These are phyloP conservation scores for Alloplasta piceator DNA, from an alignment of 2,888 invertebrate species.

Conservation along the genomic window DNA sequence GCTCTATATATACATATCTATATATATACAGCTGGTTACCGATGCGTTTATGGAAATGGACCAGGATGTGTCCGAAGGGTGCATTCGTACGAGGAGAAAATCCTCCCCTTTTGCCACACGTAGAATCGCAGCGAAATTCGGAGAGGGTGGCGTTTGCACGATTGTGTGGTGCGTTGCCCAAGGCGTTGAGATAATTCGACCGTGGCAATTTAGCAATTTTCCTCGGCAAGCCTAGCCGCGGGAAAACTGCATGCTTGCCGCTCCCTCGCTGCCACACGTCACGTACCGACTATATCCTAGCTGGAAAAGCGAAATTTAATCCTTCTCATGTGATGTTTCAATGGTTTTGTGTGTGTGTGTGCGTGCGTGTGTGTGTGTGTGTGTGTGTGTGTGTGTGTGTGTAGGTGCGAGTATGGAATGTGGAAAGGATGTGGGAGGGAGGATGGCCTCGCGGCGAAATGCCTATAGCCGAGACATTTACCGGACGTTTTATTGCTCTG, in stretches of 20 bases:
- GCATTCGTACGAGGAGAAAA: constrained; percentile 73
- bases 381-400: not conserved
- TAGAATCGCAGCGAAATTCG: constrained; percentile 28
- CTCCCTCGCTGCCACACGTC: constrained; percentile 42
- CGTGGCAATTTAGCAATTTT: constrained; percentile 66
- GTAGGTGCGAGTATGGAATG: not conserved
- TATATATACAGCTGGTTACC: constrained; percentile 58
- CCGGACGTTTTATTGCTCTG: constrained; percentile 55
- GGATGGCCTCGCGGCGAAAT: constrained; percentile 34
- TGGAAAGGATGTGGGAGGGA: constrained; percentile 12
- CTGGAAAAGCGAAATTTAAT: constrained; percentile 64
- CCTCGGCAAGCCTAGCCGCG: constrained; percentile 33
- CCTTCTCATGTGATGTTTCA: constrained; percentile 10
- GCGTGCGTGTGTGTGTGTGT: too few species aligned
- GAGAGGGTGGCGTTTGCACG: constrained; percentile 8
- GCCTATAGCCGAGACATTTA: constrained; percentile 31
- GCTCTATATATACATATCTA: too few species aligned
- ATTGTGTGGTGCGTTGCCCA: constrained; percentile 41
- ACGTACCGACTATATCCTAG: constrained; percentile 62
- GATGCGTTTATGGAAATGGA: constrained; percentile 79
- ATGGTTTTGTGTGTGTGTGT: not conserved
- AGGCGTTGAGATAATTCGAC: constrained; percentile 66
- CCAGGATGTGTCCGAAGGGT: constrained; percentile 73
- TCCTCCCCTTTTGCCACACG: constrained; percentile 65
- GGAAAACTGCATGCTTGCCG: constrained; percentile 39